Conservation (phyloP, 1,140 invertebrate species). For the Drosophila triauraria region DNA sequence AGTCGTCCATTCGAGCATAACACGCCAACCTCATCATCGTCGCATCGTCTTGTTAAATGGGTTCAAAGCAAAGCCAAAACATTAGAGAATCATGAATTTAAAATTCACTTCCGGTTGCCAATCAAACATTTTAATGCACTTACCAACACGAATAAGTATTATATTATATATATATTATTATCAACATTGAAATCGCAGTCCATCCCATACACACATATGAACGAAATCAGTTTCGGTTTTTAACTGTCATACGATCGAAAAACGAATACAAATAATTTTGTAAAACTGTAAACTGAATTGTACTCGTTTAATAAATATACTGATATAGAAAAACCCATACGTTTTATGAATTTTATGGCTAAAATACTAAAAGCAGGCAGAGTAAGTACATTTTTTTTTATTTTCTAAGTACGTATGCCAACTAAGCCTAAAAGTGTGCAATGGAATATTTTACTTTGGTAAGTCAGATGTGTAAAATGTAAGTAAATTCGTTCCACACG, state of each 20-base stretch:
- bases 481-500: neutral
- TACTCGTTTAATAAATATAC: slow-evolving; percentile 58
- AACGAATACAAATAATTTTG: slow-evolving; percentile 31
- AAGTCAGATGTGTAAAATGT: neutral
- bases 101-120: slow-evolving; percentile 62
- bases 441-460: neutral
- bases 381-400: neutral
- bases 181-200: slow-evolving; percentile 49
- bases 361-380: neutral
- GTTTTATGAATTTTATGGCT: neutral
- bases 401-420: too few relatives aligned
- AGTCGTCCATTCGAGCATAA: slow-evolving; percentile 55
- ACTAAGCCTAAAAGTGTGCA: slow-evolving; percentile 9
- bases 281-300: slow-evolving; percentile 45
- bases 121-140: slow-evolving; percentile 48
- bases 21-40: slow-evolving; percentile 51
- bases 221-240: slow-evolving; percentile 33
- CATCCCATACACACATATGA: slow-evolving; percentile 44
- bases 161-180: slow-evolving; percentile 35
- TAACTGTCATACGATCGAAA: slow-evolving; percentile 14
- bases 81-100: slow-evolving; percentile 56
- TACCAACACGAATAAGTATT: slow-evolving; percentile 34
- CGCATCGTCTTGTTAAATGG: slow-evolving; percentile 54
- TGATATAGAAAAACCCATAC: slow-evolving; percentile 21
- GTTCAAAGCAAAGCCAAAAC: slow-evolving; percentile 45